Evolutionary conservation across 2,113 vertebrate genomes (phyloP), one percentile per base, ranked within the genome.

Genomic region (Hyla sarda): DNA sequence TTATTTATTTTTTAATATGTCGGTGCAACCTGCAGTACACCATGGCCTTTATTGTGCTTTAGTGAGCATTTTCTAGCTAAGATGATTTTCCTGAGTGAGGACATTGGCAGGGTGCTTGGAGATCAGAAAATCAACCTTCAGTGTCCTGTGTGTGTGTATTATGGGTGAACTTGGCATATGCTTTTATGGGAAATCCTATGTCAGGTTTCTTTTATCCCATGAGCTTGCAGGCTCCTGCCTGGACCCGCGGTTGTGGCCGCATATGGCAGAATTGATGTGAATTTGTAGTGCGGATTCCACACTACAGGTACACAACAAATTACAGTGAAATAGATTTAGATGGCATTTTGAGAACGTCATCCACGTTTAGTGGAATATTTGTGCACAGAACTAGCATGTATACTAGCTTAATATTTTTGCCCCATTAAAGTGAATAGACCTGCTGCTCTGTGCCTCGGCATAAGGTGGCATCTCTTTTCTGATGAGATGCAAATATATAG

Each of bases 31-130:
- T 62, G 25, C 30, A 76, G 48, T 76, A 32, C 14, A 54, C 17
- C n/a, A 16, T 62, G 30, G 2, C 50, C 28, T 73, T 84, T 62
- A 48, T 56, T 45, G n/a, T 32, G 32, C 50, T 52, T 11, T 16
- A 32, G 17, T n/a, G 54, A 65, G 73, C 37, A 50, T 48, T 76
- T 62, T 37, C 10, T 62, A 37, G 41, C n/a, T 8, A 75, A 6
- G 9, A 4, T 48, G 47, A 65, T 34, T 9, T 23, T 62, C 23
- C 45, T 25, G 23, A 41, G 72, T 76, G 54, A n/a, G 76, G 72
- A 41, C 56, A n/a, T 37, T 76, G 54, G 34, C 72, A 62, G 48
- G 75, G 71, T 65, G 72, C 83, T 28, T 84, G 52, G 72, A 65
- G 23, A 75, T 34, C 62, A 69, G 37, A 37, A 65, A 28, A 65